Conservation (phyloP, 2,797 vertebrate genomes). For the Urophycis tenuis region DNA sequence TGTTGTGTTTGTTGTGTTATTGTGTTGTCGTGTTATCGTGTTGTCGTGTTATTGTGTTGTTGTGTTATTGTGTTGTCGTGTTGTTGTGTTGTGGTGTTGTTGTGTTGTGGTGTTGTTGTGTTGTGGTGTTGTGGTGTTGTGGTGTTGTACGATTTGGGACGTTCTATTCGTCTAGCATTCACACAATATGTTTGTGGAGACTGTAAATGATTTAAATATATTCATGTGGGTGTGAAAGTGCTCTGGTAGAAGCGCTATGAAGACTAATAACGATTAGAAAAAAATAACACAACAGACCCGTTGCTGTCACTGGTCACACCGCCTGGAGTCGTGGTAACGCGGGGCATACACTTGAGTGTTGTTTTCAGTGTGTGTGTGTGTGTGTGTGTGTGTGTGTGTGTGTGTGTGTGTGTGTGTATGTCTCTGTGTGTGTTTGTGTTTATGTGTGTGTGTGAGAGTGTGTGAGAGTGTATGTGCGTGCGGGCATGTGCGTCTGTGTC, state of each 20-base stretch:
- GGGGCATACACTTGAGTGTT: no score
- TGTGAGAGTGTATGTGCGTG: not conserved
- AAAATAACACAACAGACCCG: not conserved
- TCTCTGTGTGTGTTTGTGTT: not conserved
- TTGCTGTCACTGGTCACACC: not conserved
- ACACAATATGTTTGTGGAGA: not conserved
- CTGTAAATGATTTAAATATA: not conserved
- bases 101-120: constrained; percentile 19
- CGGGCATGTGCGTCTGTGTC: not conserved
- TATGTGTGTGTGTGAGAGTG: not conserved
- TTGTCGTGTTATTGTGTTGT: no score
- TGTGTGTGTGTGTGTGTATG: no score
- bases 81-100: no score
- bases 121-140: constrained; percentile 16
- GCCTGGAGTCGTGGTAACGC: no score
- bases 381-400: no score
- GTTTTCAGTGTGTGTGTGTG: no score
- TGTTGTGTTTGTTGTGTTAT: constrained; percentile 28
- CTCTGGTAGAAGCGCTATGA: not conserved
- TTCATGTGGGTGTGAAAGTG: not conserved
- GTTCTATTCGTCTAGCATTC: not conserved
- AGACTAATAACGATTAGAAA: no score
- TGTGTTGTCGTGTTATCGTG: not conserved
- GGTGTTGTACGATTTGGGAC: not conserved
- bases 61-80: constrained; percentile 8